A percentile compares a stretch with the other conserved stretches of the same genome.
These are phyloP conservation scores for Griposia aprilina DNA, from an alignment of 2,888 invertebrate genomes.

Conservation along the genomic window DNA sequence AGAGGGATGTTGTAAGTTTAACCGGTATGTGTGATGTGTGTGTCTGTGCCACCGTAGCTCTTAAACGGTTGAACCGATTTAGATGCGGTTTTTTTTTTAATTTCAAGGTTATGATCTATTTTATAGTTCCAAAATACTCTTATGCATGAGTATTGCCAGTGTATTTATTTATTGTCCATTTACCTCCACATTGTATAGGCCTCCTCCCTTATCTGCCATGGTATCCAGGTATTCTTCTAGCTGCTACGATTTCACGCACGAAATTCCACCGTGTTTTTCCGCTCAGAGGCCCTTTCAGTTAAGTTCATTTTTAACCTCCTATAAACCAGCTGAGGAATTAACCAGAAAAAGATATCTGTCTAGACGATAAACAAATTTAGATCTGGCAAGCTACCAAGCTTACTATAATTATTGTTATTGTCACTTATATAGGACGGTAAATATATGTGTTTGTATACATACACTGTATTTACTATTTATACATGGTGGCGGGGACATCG, in stretches of 20 bases:
- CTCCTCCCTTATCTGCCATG: not conserved
- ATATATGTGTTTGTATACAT: constrained; percentile 45
- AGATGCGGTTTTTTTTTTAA: no score
- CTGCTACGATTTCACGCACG: not conserved
- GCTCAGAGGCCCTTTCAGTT: not conserved
- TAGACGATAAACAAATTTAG: constrained; percentile 51
- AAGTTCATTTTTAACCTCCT: not conserved
- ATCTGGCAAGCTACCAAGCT: constrained; percentile 49
- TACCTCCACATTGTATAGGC: no score
- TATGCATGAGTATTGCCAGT: no score
- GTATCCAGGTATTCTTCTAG: not conserved
- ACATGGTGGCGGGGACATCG: no score
- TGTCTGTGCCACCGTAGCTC: no score
- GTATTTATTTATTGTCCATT: no score
- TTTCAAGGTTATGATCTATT: no score
- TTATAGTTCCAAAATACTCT: no score
- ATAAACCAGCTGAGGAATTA: not conserved
- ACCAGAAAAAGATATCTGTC: constrained; percentile 20
- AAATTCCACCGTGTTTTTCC: not conserved
- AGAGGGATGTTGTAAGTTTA: no score
- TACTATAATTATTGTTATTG: constrained; percentile 37
- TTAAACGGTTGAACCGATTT: no score
- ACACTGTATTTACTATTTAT: constrained; percentile 18
- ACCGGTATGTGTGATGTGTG: no score
- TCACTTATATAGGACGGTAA: constrained; percentile 23